Percentiles rank a stretch among this genome's conserved stretches.
These are phyloP conservation scores for Drosophila aff. DNA, from an alignment of 1,140 invertebrate genomes.

Conservation along the genomic window DNA sequence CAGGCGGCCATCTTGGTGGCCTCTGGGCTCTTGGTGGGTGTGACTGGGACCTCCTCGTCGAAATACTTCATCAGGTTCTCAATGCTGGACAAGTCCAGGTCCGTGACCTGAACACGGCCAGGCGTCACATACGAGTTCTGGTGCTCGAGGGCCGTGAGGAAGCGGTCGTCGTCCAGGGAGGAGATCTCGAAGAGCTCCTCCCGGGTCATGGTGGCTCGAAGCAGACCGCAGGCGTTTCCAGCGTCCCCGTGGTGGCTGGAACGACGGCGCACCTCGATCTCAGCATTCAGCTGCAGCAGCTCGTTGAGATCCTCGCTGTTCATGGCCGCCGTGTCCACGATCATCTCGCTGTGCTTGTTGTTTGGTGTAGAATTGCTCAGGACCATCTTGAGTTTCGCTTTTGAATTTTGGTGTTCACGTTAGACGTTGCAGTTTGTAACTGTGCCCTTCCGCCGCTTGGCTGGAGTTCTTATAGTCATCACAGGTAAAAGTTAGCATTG, in stretches of 20 bases:
- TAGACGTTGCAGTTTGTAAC: slow-evolving; percentile 73
- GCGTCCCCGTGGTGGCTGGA: slow-evolving; percentile 25
- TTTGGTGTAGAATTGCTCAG: slow-evolving; percentile 69
- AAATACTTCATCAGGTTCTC: slow-evolving; percentile 82
- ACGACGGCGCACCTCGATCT: slow-evolving; percentile 67
- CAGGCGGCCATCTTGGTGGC: slow-evolving; percentile 10
- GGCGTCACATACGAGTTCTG: slow-evolving; percentile 60
- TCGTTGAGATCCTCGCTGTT: slow-evolving; percentile 66
- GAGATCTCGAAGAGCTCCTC: slow-evolving; percentile 78
- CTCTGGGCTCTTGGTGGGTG: slow-evolving; percentile 50
- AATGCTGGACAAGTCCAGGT: slow-evolving; percentile 72
- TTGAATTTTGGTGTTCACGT: slow-evolving; percentile 60
- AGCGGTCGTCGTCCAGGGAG: slow-evolving; percentile 72
- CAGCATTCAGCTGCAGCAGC: slow-evolving; percentile 61
- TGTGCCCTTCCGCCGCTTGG: slow-evolving; percentile 15
- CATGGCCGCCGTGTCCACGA: slow-evolving; percentile 67
- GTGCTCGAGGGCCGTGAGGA: slow-evolving; percentile 66
- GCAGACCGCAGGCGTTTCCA: slow-evolving; percentile 41
- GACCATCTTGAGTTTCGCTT: slow-evolving; percentile 56
- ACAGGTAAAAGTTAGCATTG: slow-evolving; percentile 13
- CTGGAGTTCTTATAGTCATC: slow-evolving; percentile 32
- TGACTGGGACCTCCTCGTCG: slow-evolving; percentile 73
- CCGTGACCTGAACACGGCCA: slow-evolving; percentile 46
- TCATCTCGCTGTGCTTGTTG: slow-evolving; percentile 57
- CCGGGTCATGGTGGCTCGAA: slow-evolving; percentile 70